Evolutionary conservation across 2,797 vertebrate genomes (phyloP).

Genomic region (Bovichtus variegatus): DNA sequence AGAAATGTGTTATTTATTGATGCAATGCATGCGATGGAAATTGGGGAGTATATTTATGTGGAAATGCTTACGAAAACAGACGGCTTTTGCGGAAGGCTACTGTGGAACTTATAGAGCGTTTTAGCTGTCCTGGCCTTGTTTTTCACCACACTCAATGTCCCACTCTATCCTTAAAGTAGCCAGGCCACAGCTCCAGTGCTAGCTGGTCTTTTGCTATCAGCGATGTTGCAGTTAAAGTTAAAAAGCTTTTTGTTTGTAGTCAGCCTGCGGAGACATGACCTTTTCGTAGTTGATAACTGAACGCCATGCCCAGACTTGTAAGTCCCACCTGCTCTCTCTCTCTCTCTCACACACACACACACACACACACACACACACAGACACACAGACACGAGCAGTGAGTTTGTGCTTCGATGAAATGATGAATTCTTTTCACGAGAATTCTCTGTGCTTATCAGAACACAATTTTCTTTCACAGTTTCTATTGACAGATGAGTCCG

Average conservation of each 20-base stretch:
- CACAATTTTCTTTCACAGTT: neutral
- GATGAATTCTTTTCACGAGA: constrained; percentile 1
- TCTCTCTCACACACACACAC: neutral
- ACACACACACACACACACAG: constrained; percentile 1
- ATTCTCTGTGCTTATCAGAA: neutral
- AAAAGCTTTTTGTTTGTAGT: constrained; percentile 42
- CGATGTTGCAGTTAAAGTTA: constrained; percentile 21
- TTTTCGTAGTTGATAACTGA: constrained; percentile 20
- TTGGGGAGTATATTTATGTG: constrained; percentile 37
- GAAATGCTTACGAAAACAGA: constrained; percentile 44
- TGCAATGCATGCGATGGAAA: constrained; percentile 64
- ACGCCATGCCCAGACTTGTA: constrained; percentile 25
- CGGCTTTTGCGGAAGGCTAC: neutral
- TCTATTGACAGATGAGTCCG: neutral
- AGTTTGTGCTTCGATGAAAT: constrained; percentile 24
- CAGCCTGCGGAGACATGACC: constrained; percentile 39
- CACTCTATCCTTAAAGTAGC: constrained; percentile 24
- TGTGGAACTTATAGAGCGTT: neutral
- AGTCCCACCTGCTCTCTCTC: constrained; percentile 46
- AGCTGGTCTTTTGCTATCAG: constrained; percentile 8
- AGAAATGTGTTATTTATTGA: constrained; percentile 76
- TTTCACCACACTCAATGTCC: constrained; percentile 7
- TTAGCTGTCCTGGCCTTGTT: constrained; percentile 21
- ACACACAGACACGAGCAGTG: neutral
- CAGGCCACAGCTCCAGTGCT: neutral